These are phyloP conservation scores for Portevinia maculata DNA, from an alignment of 2,888 invertebrate genomes.

Conservation along the genomic window DNA sequence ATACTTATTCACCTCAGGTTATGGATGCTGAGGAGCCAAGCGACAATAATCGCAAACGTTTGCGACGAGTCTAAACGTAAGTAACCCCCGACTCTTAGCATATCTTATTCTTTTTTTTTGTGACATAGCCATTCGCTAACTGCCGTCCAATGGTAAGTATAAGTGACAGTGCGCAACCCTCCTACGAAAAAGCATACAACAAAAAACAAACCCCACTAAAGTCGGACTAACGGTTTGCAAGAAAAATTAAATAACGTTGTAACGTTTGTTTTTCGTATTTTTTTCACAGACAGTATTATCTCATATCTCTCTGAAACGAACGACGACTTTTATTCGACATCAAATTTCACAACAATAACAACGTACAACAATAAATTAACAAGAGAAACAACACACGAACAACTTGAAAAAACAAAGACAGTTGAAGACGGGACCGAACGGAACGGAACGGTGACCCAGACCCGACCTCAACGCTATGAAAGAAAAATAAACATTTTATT, in stretches of 20 bases:
- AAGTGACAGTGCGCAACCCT: slow-evolving; percentile 30
- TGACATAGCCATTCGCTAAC: slow-evolving; percentile 26
- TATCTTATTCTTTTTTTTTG: slow-evolving; percentile 22
- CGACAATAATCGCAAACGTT: slow-evolving; percentile 80
- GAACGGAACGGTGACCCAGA: slow-evolving; percentile 64
- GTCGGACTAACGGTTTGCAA: slow-evolving; percentile 28
- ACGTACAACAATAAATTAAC: slow-evolving; percentile 40
- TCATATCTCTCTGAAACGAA: slow-evolving; percentile 48
- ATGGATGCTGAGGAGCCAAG: slow-evolving; percentile 92
- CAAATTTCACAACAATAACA: slow-evolving; percentile 48
- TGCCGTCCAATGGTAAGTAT: slow-evolving; percentile 55
- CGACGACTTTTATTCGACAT: slow-evolving; percentile 60
- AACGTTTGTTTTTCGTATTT: slow-evolving; percentile 49
- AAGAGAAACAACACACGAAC: slow-evolving; percentile 16
- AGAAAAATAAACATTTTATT: slow-evolving; percentile 14
- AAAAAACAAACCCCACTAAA: slow-evolving; percentile 10
- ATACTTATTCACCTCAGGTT: no score
- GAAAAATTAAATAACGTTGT: slow-evolving; percentile 25
- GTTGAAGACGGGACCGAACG: slow-evolving; percentile 53
- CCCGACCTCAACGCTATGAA: slow-evolving; percentile 53
- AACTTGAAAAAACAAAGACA: slow-evolving; percentile 52
- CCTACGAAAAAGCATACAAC: not conserved
- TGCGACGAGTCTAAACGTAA: slow-evolving; percentile 80
- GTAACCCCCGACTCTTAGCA: slow-evolving; percentile 57
- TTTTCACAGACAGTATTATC: slow-evolving; percentile 67